Base-by-base conservation (phyloP, 2,797 vertebrate species). In the Crax fasciolata region DNA sequence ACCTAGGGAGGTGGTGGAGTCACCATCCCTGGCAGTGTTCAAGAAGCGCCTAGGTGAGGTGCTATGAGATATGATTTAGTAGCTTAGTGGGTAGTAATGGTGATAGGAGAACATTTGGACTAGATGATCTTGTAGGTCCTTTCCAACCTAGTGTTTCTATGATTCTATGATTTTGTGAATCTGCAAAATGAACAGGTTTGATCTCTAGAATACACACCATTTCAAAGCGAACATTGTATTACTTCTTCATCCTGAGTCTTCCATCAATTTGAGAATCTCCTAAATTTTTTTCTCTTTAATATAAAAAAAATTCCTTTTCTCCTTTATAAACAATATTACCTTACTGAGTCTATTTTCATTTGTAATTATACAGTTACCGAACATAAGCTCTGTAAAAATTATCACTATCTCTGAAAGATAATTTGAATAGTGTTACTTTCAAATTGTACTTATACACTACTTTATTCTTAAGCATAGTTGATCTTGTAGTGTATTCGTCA, bases 181-280 rank as follows among this genome's bases (percentile, higher is more conserved):
- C 27, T 61, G 12, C 61, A 23, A 11, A 28, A 12, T 23, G 57
- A 70, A 41, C 41, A 67, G 3, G 11, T 41, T 82, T 82, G 11
- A 11, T 63, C 4, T 44, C 52, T 18, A 41, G 30, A 67, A 1
- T 32, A 5, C 9, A 32, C 13, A 1, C 11, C 0, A 7, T 84
- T 87, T 90, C 77, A 9, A 58, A 66, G 20, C 35, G 2, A 54
- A 49, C 38, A 5, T 38, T 74, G 18, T 19, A 54, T 55, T 72
- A 61, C 78, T 84, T 81, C 51, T 81, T 3, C 18, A 55, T 73
- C 9, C 14, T 62, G 13, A 57, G 18, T 48, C 20, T 67, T 67
- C 12, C 4, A 32, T 48, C 4, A 9, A 23, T 71, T 87, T 84
- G 32, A 76, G 39, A 19, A 72, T 41, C 0, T 4, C 2, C 10